These are phyloP conservation scores for Anomalospiza imberbis DNA, from an alignment of 2,797 vertebrate genomes.

Conservation along the genomic window DNA sequence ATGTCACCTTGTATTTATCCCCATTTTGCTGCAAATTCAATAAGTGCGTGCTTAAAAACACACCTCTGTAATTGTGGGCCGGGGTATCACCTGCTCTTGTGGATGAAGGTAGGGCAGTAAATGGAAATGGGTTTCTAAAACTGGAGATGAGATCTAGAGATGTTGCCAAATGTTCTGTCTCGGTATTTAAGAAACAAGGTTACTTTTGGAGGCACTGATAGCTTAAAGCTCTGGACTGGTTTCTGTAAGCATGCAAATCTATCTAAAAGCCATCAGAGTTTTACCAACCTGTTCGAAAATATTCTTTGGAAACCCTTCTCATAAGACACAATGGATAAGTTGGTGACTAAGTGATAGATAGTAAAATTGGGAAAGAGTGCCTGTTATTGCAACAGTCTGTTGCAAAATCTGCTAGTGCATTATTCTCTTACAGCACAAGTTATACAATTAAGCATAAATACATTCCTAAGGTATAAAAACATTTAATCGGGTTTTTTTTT, in stretches of 20 bases:
- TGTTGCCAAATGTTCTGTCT: neutral
- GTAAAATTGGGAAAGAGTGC: neutral
- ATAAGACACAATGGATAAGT: neutral
- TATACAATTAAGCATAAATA: neutral
- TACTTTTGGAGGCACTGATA: neutral
- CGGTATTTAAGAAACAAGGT: neutral
- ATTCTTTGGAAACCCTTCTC: neutral
- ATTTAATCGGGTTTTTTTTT: neutral
- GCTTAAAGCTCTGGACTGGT: neutral
- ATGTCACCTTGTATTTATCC: neutral
- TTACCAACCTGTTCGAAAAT: neutral
- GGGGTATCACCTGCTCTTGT: neutral
- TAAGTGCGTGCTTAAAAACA: neutral
- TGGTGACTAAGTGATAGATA: neutral
- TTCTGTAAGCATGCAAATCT: neutral
- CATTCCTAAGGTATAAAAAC: neutral
- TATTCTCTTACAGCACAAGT: neutral
- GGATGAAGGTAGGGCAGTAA: neutral
- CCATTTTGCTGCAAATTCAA: neutral
- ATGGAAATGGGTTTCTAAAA: neutral
- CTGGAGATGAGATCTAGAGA: neutral
- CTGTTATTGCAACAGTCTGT: neutral
- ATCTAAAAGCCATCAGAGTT: neutral
- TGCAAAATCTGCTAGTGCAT: neutral
- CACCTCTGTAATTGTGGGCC: accelerated